Evolutionary conservation across 2,113 vertebrate species (phyloP).

Genomic region (Neodontobutis hainanensis): DNA sequence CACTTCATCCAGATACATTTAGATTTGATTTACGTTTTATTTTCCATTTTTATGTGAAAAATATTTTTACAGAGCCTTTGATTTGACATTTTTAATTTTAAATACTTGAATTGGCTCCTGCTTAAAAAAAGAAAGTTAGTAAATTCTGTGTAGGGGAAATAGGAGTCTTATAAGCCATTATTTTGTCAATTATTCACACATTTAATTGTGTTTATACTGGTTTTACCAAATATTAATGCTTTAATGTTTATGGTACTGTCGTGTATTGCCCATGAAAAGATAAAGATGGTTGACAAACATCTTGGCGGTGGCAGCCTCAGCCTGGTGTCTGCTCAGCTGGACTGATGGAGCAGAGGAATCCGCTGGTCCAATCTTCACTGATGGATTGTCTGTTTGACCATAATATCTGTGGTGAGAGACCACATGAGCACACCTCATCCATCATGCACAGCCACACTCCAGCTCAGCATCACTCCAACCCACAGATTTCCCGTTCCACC

Average conservation of each 20-base stretch:
- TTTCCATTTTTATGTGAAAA: no score
- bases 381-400: slow-evolving; percentile 72
- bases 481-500: slow-evolving; percentile 65
- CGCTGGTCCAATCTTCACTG: slow-evolving; percentile 55
- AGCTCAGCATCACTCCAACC: slow-evolving; percentile 52
- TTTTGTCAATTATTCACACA: no score
- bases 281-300: background rate
- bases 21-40: background rate
- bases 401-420: slow-evolving; percentile 68
- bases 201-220: no score
- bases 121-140: background rate
- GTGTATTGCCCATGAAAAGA: no score
- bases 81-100: background rate
- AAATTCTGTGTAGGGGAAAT: background rate
- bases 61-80: no score
- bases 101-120: background rate
- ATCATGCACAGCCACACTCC: slow-evolving; percentile 56
- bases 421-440: slow-evolving; percentile 72
- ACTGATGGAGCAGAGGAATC: slow-evolving; percentile 60
- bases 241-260: no score
- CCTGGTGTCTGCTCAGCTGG: background rate
- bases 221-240: no score
- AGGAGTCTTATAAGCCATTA: background rate
- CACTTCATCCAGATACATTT: background rate
- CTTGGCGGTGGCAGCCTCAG: background rate